phyloP scores from a whole-genome alignment of 2,888 invertebrate genomes.

The Synergus japonicus region DNA sequence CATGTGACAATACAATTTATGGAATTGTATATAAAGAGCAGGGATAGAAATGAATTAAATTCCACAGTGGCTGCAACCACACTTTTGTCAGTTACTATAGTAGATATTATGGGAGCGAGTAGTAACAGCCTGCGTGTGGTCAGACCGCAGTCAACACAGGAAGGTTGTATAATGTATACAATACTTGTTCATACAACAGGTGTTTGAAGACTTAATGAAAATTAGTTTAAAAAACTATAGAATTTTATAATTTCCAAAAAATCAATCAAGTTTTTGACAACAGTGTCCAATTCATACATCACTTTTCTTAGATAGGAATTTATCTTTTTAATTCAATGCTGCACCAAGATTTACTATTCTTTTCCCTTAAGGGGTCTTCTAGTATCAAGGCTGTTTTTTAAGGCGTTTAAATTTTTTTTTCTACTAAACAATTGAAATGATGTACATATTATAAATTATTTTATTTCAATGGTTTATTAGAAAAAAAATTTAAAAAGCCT shows the following conservation, averaged over 20 bases:
- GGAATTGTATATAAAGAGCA: not conserved
- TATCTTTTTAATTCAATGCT: too few species aligned
- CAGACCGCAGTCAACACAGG: conserved; percentile 15
- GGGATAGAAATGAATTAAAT: not conserved
- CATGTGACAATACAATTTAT: conserved; percentile 2
- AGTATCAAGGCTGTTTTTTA: too few species aligned
- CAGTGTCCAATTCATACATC: too few species aligned
- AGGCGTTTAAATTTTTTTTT: too few species aligned
- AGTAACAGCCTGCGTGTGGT: conserved; percentile 24
- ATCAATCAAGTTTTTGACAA: too few species aligned
- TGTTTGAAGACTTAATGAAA: conserved; percentile 25
- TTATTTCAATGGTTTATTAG: too few species aligned
- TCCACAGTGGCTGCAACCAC: not conserved
- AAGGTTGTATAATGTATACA: not conserved
- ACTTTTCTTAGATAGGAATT: too few species aligned
- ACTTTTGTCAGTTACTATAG: not conserved
- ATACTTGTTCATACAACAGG: conserved; percentile 20
- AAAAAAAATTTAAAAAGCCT: too few species aligned
- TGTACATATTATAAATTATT: too few species aligned
- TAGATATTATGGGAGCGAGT: conserved; percentile 14
- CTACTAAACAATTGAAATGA: too few species aligned
- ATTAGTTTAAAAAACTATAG: not conserved
- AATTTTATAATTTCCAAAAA: not conserved
- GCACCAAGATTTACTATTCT: too few species aligned
- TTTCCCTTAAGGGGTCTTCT: too few species aligned